A percentile compares a stretch with the other conserved stretches of the same genome.
Evolutionary conservation across 37 sponge, comb jelly and placozoan species (phyloP).

Genomic region (Mnemiopsis leidyi): DNA sequence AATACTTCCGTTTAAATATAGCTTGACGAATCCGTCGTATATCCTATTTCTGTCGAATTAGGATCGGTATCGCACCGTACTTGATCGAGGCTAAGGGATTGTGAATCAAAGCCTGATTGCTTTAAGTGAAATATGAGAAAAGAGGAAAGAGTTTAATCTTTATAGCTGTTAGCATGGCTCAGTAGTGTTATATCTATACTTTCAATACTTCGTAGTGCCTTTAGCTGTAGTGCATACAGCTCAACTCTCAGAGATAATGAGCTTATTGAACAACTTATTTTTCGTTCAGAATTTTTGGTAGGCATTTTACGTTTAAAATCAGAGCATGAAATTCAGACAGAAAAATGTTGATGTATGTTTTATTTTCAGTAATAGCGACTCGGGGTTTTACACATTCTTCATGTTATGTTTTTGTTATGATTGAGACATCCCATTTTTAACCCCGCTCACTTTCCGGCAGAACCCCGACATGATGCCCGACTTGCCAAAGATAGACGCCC

Average conservation of each 20-base stretch:
- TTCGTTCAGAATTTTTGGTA: not conserved
- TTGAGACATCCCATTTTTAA: not conserved
- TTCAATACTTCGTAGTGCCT: no score
- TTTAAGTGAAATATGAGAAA: no score
- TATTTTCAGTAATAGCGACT: not conserved
- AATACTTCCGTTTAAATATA: constrained; percentile 59
- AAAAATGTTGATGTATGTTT: not conserved
- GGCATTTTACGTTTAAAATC: not conserved
- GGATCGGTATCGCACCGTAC: no score
- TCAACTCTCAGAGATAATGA: no score
- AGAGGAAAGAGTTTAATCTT: no score
- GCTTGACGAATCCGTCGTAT: not conserved
- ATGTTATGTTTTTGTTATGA: not conserved
- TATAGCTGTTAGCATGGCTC: no score
- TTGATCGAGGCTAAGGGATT: no score
- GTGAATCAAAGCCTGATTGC: no score
- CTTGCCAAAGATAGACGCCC: constrained; percentile 7
- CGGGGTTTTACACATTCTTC: not conserved
- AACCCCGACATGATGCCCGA: constrained; percentile 2
- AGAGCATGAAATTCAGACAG: not conserved
- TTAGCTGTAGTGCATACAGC: no score
- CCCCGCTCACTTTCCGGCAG: not conserved
- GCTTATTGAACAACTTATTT: no score
- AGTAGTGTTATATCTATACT: no score
- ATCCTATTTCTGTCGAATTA: no score